Evolutionary conservation across 2,113 vertebrate species (phyloP), one percentile per base, ranked within the genome.

Genomic region (Corythoichthys haematopterus): DNA sequence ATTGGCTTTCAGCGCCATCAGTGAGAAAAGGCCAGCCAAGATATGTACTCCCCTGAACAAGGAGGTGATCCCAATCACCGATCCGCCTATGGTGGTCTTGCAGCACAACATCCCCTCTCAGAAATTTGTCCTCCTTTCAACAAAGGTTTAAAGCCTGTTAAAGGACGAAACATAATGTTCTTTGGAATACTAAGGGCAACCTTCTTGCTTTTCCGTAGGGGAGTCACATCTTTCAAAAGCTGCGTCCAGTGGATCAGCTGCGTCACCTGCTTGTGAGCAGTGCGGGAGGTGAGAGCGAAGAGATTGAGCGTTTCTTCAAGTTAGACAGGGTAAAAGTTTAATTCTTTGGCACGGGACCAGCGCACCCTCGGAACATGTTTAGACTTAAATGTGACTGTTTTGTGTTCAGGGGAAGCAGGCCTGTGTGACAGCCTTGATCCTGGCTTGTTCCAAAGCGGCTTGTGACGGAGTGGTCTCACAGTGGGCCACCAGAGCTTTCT

Each of bases 231-330:
- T 98, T 99, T 84, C 93, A 98, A 78, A 98, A 98, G 77, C 91
- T 99, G 66, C 91, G 97, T 66, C 97, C 97, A 0, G 96, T 98
- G 0, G 97, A 99, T 81, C 97, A 99, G 75, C 87, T 99, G 48
- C 93, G 96, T 47, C 93, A 98, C 87, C 92, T 98, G 40, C 92
- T 98, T 75, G 95, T 99, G 58, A 95, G 93, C 90, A 95, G 94
- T n/a, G 83, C 88, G 10, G 94, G 96, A 77, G 95, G 95, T 38
- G 96, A 98, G 80, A 95, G 95, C 78, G 97, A 98, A 79, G 97
- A 99, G 28, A 93, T 98, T 12, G 95, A 98, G 75, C 94, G 95
- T 33, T 98, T 98, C 90, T 98, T 98, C 83, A 98, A 98, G 80
- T 86, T 99, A 63, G 94, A 98, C 88, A 91, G 94, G 93, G 97